Base-by-base conservation (phyloP, 2,113 vertebrate genomes). In the Boleophthalmus pectinirostris region DNA sequence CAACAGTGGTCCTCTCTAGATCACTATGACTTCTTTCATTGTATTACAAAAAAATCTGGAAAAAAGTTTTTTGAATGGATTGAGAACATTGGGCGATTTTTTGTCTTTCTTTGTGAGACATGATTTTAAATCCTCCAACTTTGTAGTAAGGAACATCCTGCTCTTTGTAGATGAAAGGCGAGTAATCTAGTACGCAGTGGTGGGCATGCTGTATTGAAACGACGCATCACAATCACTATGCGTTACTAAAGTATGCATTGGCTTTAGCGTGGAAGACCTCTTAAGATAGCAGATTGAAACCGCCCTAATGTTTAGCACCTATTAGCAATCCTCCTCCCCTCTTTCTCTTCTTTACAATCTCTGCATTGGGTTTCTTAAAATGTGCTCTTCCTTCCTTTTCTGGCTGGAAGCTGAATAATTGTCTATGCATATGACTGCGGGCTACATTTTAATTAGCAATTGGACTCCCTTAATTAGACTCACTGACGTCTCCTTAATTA, bases 401-500 rank as follows among this genome's bases (percentile, higher is more conserved):
- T 83, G 75, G 78, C 82, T 76, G 69, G 70, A 87, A 90, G 89
- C 75, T 78, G 77, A 88, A 88, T 92, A 83, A 93, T 93, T 88
- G 91, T 82, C 77, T 81, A 82, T 86, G 86, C 73, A 45, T 83
- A 86, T 90, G 88, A 91, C 93, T 89, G 73, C 79, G 63, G 92
- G 92, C 93, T 90, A 92, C 86, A 81, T 91, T 93, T 93, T 94
- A 93, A 94, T 94, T 91, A 93, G 89, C 91, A 88, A 79, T 91
- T 67, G 81, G 83, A 93, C 90, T 87, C 81, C 81, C 89, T 92
- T 93, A 93, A 93, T 93, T 93, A 92, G 87, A 85, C 88, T 88
- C 79, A 73, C 82, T 75, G 80, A 86, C 73, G 75, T 83, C 82
- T 90, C 81, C 72, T 92, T 91, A 91, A 94, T 93, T 87, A 93